Evolutionary conservation across 2,113 vertebrate species (phyloP), one percentile per base, ranked within the genome.

Genomic region (Chunga burmeisteri): DNA sequence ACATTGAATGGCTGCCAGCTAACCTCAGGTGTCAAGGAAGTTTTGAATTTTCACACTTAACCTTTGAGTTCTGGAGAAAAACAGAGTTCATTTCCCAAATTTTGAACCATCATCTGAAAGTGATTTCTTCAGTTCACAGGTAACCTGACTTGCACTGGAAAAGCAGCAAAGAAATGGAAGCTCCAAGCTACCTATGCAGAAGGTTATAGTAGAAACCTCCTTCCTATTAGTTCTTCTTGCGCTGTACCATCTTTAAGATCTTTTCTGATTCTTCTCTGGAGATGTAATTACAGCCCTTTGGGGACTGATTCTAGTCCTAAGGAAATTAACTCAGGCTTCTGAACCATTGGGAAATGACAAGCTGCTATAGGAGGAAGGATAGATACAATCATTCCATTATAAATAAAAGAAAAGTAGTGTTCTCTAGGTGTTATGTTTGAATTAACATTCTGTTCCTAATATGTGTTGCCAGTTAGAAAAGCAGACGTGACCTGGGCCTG

Each of bases 401-500:
- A 66, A 61, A 75, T 56, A 18, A 46, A 50, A 70, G 4, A 67
- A 47, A 77, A 74, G 0, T 25, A 23, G 34, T 16, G 9, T 58
- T 78, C 26, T 36, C 8, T n/a, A 8, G 30, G 4, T 72, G 7
- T 59, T 58, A 25, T 0, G 0, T 32, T 55, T 70, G 16, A 17
- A 62, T 74, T 65, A 66, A 42, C 3, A 17, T 77, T 84, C 34
- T 58, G 13, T n/a, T 92, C 70, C 50, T 77, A n/a, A 32, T n/a
- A 63, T 8, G 4, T 10, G 8, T 30, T 73, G 11, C 20, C 53
- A 63, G 26, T 38, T 36, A 32, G 42, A 73, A 65, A 89, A 86
- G 3, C 6, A 26, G 34, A 14, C 1, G 0, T 11, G 46, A 81
- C 2, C 3, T 55, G 6, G 32, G 1, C 11, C 30, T 67, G 4